Evolutionary conservation across 1,140 invertebrate genomes (phyloP), one percentile per base, ranked within the genome.

Genomic region (Phymastichus coffea): DNA sequence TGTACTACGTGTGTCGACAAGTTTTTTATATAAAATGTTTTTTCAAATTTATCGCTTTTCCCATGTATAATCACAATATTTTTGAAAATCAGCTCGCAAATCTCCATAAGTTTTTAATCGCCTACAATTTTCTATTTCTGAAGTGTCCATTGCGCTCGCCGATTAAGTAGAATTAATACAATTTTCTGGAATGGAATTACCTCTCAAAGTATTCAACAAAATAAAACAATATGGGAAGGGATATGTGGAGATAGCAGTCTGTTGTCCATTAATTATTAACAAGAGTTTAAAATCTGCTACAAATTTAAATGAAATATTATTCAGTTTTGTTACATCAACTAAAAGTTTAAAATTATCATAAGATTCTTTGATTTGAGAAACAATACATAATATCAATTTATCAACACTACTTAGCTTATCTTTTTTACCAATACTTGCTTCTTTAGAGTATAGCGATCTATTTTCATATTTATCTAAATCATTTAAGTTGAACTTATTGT

Each of bases 211-310:
- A 9, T 37, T 2, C 17, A 59, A 59, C n/a, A 14, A 12, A 35
- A 59, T 35, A 35, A 41, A 52, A 46, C 47, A 59, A 20, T 59
- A 59, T 8, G 57, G 38, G 15, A 38, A 59, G 4, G 57, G 57
- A 23, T 2, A 58, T 9, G 47, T 58, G 14, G 57, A n/a, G n/a
- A 47, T 37, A 2, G 57, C 57, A 30, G 57, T 59, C 52, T 59
- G 57, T 35, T 52, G 48, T n/a, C 57, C 57, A 51, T 59, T 59
- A 8, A 59, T 20, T n/a, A n/a, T n/a, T n/a, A n/a, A n/a, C n/a
- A n/a, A n/a, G n/a, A n/a, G n/a, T n/a, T n/a, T n/a, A n/a, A n/a
- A n/a, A n/a, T n/a, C n/a, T n/a, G n/a, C n/a, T n/a, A n/a, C n/a
- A n/a, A n/a, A n/a, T n/a, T n/a, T n/a, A n/a, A n/a, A n/a, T n/a